These are phyloP conservation scores for Epizoanthus illoricatus DNA, from an alignment of 92 coral and sea anemone species.

Conservation along the genomic window DNA sequence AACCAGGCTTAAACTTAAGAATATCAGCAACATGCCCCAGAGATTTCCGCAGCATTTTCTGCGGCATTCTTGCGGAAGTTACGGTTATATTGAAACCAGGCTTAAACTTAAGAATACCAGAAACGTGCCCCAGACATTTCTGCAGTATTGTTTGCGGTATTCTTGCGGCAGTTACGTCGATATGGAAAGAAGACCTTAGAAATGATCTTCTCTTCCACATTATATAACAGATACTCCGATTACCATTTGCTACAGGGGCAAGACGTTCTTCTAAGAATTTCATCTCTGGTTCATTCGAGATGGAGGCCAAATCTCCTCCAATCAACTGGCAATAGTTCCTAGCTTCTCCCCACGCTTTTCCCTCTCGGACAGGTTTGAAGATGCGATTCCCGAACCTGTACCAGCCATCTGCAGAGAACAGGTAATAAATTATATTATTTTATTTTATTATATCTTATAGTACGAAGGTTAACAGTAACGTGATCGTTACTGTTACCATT, in stretches of 20 bases:
- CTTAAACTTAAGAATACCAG: too few relatives aligned
- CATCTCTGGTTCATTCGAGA: constrained; percentile 36
- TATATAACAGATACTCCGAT: background rate
- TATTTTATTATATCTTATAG: too few relatives aligned
- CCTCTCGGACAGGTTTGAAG: constrained; percentile 42
- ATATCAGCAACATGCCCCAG: too few relatives aligned
- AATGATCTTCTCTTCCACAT: too few relatives aligned
- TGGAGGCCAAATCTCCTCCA: constrained; percentile 49
- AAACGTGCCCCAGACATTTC: too few relatives aligned
- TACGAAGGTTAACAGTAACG: background rate
- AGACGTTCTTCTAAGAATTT: constrained; percentile 26
- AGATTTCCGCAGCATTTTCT: too few relatives aligned
- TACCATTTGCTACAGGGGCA: background rate
- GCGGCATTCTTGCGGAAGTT: too few relatives aligned
- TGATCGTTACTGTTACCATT: background rate
- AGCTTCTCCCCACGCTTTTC: constrained; percentile 47
- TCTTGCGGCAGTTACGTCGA: too few relatives aligned
- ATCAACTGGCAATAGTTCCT: constrained; percentile 41
- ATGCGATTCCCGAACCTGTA: constrained; percentile 14
- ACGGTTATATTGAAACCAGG: too few relatives aligned
- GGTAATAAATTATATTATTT: background rate
- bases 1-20: too few relatives aligned
- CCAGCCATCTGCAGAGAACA: constrained; percentile 49
- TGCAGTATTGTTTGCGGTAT: too few relatives aligned
- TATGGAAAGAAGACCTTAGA: too few relatives aligned